phyloP scores from a whole-genome alignment of 1,140 invertebrate genomes.

The Zelostemma sp. region DNA sequence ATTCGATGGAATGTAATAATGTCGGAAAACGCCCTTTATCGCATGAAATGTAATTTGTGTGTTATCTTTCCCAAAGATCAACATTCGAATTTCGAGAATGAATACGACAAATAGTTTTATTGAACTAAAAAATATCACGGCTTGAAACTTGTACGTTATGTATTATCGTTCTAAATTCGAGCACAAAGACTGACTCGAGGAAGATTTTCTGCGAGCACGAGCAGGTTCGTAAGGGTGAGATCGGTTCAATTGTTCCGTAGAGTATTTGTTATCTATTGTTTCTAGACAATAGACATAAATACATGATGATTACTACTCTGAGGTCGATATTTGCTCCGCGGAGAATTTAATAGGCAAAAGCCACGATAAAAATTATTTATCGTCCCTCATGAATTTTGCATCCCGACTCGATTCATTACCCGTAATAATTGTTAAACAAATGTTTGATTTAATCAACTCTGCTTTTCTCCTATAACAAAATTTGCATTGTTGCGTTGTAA shows the following conservation, averaged over 20 bases:
- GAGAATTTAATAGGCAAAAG: background rate
- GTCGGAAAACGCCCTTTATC: too few species aligned
- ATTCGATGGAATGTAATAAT: too few species aligned
- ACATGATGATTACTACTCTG: slow-evolving; percentile 25
- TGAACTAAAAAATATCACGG: too few species aligned
- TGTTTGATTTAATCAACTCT: background rate
- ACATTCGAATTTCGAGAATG: too few species aligned
- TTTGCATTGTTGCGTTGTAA: too few species aligned
- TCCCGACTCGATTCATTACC: background rate
- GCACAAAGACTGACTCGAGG: slow-evolving; percentile 8
- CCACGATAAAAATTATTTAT: background rate
- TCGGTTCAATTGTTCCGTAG: slow-evolving; percentile 39
- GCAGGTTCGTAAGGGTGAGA: slow-evolving; percentile 29
- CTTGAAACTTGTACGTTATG: too few species aligned
- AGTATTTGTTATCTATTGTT: slow-evolving; percentile 46
- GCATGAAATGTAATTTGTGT: too few species aligned
- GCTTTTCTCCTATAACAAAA: background rate
- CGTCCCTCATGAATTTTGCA: background rate
- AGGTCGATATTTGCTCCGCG: slow-evolving; percentile 8
- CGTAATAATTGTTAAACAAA: background rate
- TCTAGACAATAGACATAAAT: slow-evolving; percentile 40
- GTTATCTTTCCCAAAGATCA: too few species aligned
- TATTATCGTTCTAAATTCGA: background rate
- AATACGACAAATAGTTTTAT: too few species aligned
- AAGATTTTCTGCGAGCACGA: slow-evolving; percentile 31